These are phyloP conservation scores for Muntiacus muntjak DNA, from an alignment of 2,113 vertebrate species.

Conservation along the genomic window DNA sequence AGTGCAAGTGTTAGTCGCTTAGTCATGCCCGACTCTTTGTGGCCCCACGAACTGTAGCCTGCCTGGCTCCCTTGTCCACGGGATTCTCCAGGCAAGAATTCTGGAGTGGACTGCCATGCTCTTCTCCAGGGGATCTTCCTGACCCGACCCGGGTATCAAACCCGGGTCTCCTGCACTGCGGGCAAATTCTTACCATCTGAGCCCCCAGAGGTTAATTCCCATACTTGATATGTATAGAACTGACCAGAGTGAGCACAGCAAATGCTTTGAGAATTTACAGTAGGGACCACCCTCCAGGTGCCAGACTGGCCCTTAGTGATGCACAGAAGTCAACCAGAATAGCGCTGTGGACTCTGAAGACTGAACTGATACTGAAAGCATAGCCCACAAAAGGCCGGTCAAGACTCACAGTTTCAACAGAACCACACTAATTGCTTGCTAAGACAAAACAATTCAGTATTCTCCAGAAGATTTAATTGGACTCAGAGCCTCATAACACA, in stretches of 20 bases:
- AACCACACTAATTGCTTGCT: background rate
- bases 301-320: background rate
- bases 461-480: background rate
- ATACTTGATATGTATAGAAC: background rate
- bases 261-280: background rate
- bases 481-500: background rate
- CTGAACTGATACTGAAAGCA: background rate
- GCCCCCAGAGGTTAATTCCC: background rate
- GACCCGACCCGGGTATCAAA: fast-evolving
- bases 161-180: fast-evolving
- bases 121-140: background rate
- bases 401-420: background rate
- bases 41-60: background rate
- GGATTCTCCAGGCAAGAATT: background rate
- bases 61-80: background rate
- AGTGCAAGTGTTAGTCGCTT: background rate
- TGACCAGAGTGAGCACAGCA: background rate
- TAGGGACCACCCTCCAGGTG: background rate
- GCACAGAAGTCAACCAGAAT: background rate
- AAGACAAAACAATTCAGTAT: background rate
- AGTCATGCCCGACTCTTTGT: background rate
- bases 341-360: background rate
- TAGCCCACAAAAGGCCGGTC: background rate
- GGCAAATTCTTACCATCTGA: background rate
- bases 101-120: background rate